Conservation (phyloP, 2,797 vertebrate species). For the Gorsachius magnificus region DNA sequence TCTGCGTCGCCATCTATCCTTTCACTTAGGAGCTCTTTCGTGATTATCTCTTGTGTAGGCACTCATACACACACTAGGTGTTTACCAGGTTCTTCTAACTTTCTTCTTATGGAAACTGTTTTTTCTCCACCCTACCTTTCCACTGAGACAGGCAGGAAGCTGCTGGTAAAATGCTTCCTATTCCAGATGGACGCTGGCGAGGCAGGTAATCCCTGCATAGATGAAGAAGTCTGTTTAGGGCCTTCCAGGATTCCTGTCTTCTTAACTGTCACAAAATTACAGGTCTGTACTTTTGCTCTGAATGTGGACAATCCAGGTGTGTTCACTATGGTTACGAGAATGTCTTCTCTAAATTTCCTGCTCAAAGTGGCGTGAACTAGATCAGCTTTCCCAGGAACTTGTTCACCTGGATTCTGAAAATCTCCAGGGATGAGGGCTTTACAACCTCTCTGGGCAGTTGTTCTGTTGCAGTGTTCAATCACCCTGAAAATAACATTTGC, state of each 20-base stretch:
- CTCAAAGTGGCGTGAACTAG: background rate
- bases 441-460: background rate
- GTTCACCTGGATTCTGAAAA: background rate
- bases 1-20: background rate
- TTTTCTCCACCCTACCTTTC: background rate
- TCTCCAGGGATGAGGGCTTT: background rate
- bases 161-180: background rate
- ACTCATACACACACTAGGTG: background rate
- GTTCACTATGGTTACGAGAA: background rate
- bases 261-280: background rate
- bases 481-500: background rate
- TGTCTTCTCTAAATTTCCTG: background rate
- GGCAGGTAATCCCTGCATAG: background rate
- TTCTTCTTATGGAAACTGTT: background rate
- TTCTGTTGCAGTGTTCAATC: background rate
- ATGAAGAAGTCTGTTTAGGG: background rate
- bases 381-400: background rate
- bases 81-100: background rate
- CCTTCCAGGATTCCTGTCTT: background rate
- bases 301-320: background rate
- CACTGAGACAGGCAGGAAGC: background rate
- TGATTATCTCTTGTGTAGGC: background rate
- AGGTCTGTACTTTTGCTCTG: background rate
- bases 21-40: background rate
- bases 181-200: background rate